A percentile compares a stretch with the other conserved stretches of the same genome.
phyloP scores from a whole-genome alignment of 2,888 invertebrate genomes.

The Sesamia inferens region DNA sequence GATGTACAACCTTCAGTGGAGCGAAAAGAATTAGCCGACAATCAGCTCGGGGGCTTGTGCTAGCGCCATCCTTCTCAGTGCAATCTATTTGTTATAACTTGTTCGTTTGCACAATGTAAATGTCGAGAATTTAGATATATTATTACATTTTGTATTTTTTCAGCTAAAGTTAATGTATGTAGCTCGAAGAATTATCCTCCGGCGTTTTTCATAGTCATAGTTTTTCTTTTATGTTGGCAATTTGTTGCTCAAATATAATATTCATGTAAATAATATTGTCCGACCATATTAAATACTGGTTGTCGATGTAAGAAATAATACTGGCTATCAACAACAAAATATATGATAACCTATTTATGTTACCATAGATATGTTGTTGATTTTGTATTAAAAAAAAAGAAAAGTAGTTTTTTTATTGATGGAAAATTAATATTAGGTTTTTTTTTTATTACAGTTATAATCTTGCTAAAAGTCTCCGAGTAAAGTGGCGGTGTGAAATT shows the following conservation, averaged over 20 bases:
- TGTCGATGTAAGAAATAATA: not conserved
- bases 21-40: slow-evolving; percentile 86
- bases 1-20: slow-evolving; percentile 84
- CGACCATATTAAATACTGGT: not conserved
- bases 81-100: slow-evolving; percentile 51
- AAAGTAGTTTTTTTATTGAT: not conserved
- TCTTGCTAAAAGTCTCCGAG: not conserved
- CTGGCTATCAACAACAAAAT: too few relatives aligned
- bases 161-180: not conserved
- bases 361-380: not conserved
- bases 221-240: not conserved
- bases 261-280: not conserved
- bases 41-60: slow-evolving; percentile 68
- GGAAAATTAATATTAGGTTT: not conserved
- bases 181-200: not conserved
- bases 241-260: not conserved
- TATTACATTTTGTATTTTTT: slow-evolving; percentile 4
- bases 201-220: not conserved
- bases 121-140: slow-evolving; percentile 11
- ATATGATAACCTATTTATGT: not conserved
- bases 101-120: slow-evolving; percentile 24
- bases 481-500: not conserved
- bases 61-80: slow-evolving; percentile 47
- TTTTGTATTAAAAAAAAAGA: not conserved
- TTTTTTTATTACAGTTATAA: not conserved